Evolutionary conservation across 64 coral and sea anemone species (phyloP), one percentile per base, ranked within the genome.

Genomic region (Porites australiensis): DNA sequence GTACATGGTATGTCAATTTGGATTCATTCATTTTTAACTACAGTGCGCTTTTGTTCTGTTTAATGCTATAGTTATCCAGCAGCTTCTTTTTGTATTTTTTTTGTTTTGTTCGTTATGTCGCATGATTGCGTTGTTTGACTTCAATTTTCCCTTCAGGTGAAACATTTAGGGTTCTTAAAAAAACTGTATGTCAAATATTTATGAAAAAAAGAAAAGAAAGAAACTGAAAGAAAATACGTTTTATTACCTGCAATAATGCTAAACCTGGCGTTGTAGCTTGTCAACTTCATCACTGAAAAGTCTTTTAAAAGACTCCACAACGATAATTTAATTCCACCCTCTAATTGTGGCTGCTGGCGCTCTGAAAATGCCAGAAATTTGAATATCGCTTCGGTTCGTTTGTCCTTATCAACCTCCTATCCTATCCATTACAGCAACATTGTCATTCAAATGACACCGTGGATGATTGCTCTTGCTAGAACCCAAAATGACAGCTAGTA

Each of bases 361-460:
- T 20, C 48, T 1, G 20, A 20, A 66, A 83, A 65, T 65, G 80
- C 43, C 80, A 83, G 49, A 83, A 83, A 83, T 83, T 83, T 83
- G 44, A 83, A 83, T 83, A 83, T 83, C 44, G 61, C 44, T 49
- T n/a, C 13, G 18, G 61, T 64, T 64, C 80, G 61, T 83, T 48
- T 66, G 65, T 83, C 79, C 43, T 65, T 11, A 83, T 83, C 60
- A 45, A 7, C 60, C 66, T 48, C 12, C 60, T 12, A 50, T 83
- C 58, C 43, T 48, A 46, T 50, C 61, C 37, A 66, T 83, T 64
- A 83, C 23, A 47, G 11, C 59, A 58, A 64, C 80, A 47, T 50
- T 83, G 61, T 83, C 80, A 66, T 83, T 83, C n/a, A 83, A 83
- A 83, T 83, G 59, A 67, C 80, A 50, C 12, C 4, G 15, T 15